These are phyloP conservation scores for Tychaedon coryphoeus DNA, from an alignment of 2,113 vertebrate species.

Conservation along the genomic window DNA sequence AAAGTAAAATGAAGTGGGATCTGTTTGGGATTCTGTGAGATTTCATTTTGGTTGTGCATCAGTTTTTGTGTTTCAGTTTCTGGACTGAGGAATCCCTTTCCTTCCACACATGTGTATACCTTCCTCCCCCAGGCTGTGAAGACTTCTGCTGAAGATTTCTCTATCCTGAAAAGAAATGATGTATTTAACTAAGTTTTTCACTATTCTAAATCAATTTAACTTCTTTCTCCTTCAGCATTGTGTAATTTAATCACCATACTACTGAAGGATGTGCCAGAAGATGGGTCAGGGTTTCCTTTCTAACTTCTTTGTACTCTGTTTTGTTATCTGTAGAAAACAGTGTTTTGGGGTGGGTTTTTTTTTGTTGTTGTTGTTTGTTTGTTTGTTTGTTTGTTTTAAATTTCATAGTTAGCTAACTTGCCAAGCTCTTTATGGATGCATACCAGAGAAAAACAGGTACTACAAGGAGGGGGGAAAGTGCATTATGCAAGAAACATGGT, in stretches of 20 bases:
- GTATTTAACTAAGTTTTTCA: background rate
- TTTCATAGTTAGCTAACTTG: background rate
- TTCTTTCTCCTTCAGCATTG: background rate
- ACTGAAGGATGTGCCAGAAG: background rate
- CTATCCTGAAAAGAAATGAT: background rate
- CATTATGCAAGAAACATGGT: background rate
- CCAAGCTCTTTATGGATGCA: background rate
- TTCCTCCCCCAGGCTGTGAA: background rate
- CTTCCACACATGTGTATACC: accelerated
- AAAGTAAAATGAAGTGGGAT: background rate
- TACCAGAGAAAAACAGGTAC: background rate
- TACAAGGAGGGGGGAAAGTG: background rate
- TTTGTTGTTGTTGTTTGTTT: background rate
- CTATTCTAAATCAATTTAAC: background rate
- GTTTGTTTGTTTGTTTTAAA: background rate
- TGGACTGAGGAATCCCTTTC: background rate
- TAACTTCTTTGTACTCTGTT: background rate
- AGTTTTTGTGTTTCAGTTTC: background rate
- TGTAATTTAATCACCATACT: background rate
- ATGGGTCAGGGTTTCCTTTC: background rate
- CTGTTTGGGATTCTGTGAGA: background rate
- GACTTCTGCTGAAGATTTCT: background rate
- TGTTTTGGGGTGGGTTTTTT: background rate
- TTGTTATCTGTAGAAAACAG: background rate
- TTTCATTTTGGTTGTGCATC: background rate